Evolutionary conservation across 2,888 invertebrate species (phyloP), one percentile per base, ranked within the genome.

Genomic region (Opisthograptis luteolata): DNA sequence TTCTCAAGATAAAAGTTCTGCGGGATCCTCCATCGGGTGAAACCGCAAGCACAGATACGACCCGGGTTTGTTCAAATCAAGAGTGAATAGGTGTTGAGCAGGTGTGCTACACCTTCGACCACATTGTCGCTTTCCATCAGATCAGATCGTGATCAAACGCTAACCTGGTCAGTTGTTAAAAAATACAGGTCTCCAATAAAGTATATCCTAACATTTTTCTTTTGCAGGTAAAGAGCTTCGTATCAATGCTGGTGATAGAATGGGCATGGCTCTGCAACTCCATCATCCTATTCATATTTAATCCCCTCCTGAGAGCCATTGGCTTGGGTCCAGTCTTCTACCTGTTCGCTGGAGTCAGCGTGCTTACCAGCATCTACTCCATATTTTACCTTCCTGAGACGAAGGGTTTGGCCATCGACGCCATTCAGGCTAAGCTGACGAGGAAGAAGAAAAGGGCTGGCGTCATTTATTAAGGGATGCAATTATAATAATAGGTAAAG

Each of bases 241-340:
- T 76, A 20, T 68, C 75, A 3, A 79, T 79, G 76, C 17, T 82
- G 12, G 64, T 77, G 0, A 44, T 80, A 0, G 82, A 84, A 37
- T 82, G 79, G 77, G 61, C 68, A 0, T 83, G 81, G 73, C 49
- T 84, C 3, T 78, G 79, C 66, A 78, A 74, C 59, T 84, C 78
- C 34, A 31, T 79, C 0, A 67, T 80, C 10, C 72, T 84, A 2
- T 76, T 79, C 60, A 72, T 79, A 43, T 83, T 81, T 68, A 79
- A 76, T 24, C 82, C 83, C 0, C 60, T 83, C 15, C 71, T 81
- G 1, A 53, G 61, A 0, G 62, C 68, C 1, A 62, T 84, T 1
- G 84, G 83, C 0, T 58, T 84, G 20, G 80, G 80, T 0, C 72
- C 76, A 0, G 67, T 84, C 1, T 85, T 86, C 65, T 84, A 80